phyloP scores from a whole-genome alignment of 1,140 invertebrate genomes.

The Callitettix versicolor region DNA sequence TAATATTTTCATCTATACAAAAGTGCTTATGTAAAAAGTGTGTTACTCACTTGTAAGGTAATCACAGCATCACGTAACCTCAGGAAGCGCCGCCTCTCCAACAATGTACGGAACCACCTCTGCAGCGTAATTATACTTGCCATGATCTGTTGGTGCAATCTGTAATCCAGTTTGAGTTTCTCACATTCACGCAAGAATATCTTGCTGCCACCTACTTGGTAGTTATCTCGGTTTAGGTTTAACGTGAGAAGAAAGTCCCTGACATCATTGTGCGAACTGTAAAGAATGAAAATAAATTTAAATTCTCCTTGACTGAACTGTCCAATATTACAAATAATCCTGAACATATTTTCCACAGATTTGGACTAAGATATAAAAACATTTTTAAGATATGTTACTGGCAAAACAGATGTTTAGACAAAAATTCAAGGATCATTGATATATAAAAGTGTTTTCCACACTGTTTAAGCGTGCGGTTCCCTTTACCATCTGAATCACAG shows the following conservation, averaged over 20 bases:
- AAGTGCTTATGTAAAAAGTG: too few relatives aligned
- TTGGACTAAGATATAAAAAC: too few relatives aligned
- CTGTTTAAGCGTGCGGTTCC: too few relatives aligned
- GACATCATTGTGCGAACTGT: slow-evolving; percentile 65
- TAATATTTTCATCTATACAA: too few relatives aligned
- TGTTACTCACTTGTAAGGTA: slow-evolving; percentile 52
- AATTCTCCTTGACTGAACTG: too few relatives aligned
- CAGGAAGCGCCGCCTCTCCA: slow-evolving; percentile 68
- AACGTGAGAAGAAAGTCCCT: slow-evolving; percentile 65
- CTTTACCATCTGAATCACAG: too few relatives aligned
- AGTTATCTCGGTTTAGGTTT: slow-evolving; percentile 77
- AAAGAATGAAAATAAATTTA: slow-evolving; percentile 21
- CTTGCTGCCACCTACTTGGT: slow-evolving; percentile 83
- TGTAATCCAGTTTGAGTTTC: slow-evolving; percentile 82
- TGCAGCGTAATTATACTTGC: slow-evolving; percentile 79
- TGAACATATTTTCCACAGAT: too few relatives aligned
- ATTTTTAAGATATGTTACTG: too few relatives aligned
- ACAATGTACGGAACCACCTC: slow-evolving; percentile 75
- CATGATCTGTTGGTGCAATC: slow-evolving; percentile 88
- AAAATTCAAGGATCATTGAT: too few relatives aligned
- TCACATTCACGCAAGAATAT: slow-evolving; percentile 91
- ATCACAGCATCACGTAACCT: slow-evolving; percentile 59
- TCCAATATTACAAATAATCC: too few relatives aligned
- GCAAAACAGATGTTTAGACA: too few relatives aligned
- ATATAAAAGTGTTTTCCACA: too few relatives aligned